Evolutionary conservation across 2,888 invertebrate species (phyloP).

Genomic region (Cataglyphis albicans): DNA sequence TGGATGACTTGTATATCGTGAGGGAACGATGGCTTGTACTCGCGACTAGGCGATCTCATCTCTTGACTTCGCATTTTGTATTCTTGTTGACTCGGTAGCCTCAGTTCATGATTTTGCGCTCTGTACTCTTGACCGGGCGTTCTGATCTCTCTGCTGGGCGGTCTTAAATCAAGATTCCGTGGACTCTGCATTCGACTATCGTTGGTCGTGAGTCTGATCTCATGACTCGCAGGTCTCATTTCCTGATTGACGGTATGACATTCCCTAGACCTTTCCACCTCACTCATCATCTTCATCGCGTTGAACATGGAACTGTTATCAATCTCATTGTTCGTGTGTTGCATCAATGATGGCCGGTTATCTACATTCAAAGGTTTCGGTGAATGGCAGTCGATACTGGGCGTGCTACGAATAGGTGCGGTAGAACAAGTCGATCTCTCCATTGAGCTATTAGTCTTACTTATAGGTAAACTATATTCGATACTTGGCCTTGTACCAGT

Average conservation of each 20-base stretch:
- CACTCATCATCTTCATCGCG: slow-evolving; percentile 73
- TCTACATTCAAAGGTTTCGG: slow-evolving; percentile 71
- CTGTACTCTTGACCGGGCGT: slow-evolving; percentile 67
- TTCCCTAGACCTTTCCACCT: slow-evolving; percentile 73
- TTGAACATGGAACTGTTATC: slow-evolving; percentile 74
- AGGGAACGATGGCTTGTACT: slow-evolving; percentile 71
- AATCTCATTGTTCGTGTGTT: slow-evolving; percentile 71
- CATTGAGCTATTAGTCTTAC: slow-evolving; percentile 58
- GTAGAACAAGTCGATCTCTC: slow-evolving; percentile 71
- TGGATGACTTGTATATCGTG: slow-evolving; percentile 69
- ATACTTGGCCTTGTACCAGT: slow-evolving; percentile 55
- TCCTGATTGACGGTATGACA: slow-evolving; percentile 61
- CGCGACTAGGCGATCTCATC: slow-evolving; percentile 75
- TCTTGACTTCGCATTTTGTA: slow-evolving; percentile 72
- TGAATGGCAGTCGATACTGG: slow-evolving; percentile 69
- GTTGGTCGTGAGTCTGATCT: slow-evolving; percentile 60
- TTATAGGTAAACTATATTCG: slow-evolving; percentile 65
- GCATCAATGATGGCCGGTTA: slow-evolving; percentile 63
- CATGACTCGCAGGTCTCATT: slow-evolving; percentile 71
- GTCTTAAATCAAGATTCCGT: slow-evolving; percentile 70
- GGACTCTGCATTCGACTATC: slow-evolving; percentile 73
- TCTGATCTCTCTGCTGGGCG: slow-evolving; percentile 70
- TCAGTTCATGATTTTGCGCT: slow-evolving; percentile 71
- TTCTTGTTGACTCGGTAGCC: slow-evolving; percentile 69
- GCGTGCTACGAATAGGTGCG: slow-evolving; percentile 63